Percentiles rank a stretch among this genome's conserved stretches.
These are phyloP conservation scores for Riparia riparia DNA, from an alignment of 2,113 vertebrate species.

Conservation along the genomic window DNA sequence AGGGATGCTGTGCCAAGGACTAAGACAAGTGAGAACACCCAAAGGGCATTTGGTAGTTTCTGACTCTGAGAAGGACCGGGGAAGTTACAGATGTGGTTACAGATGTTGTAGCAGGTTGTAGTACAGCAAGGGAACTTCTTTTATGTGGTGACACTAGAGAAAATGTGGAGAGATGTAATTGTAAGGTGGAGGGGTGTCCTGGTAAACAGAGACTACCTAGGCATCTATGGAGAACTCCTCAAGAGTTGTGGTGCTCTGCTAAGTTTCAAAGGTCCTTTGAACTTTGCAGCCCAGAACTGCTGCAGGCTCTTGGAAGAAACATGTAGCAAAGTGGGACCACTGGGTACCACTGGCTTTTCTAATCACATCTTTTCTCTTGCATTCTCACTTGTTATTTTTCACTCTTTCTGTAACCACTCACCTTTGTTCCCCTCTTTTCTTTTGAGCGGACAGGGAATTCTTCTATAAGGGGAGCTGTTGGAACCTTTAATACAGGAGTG, in stretches of 20 bases:
- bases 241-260: not conserved
- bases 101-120: not conserved
- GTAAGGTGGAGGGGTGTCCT: not conserved
- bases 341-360: not conserved
- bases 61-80: not conserved
- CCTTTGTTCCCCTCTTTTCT: not conserved
- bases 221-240: not conserved
- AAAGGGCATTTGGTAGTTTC: not conserved
- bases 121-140: not conserved
- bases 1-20: not conserved
- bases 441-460: not conserved
- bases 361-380: not conserved
- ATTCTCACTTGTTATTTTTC: not conserved
- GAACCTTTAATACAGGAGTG: not conserved
- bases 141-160: not conserved
- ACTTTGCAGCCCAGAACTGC: not conserved
- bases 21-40: rapidly evolving
- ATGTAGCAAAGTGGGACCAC: not conserved
- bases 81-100: not conserved
- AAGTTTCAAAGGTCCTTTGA: not conserved
- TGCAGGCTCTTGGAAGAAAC: not conserved
- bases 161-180: not conserved
- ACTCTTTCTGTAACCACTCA: not conserved
- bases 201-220: not conserved
- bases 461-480: not conserved